A percentile compares a stretch with the other conserved stretches of the same genome.
Evolutionary conservation across 1,140 invertebrate genomes (phyloP).

Genomic region (Aphelinus certus): DNA sequence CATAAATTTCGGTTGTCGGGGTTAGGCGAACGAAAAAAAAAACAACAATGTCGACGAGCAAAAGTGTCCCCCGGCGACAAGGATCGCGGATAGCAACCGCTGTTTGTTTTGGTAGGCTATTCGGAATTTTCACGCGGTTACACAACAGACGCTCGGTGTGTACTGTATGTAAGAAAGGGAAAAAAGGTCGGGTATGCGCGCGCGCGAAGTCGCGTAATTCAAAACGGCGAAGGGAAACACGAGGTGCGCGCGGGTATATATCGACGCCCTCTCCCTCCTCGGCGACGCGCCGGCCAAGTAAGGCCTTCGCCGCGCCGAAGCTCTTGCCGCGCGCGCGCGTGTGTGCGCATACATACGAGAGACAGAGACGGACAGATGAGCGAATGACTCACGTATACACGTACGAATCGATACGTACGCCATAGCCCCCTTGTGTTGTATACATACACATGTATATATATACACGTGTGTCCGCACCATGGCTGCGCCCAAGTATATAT

Average conservation of each 20-base stretch:
- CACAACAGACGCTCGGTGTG: too few species aligned
- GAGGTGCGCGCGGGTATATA: conserved; percentile 13
- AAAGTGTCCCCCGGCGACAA: too few species aligned
- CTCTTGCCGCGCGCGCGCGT: conserved; percentile 7
- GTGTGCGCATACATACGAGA: conserved; percentile 18
- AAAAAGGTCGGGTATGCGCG: not conserved
- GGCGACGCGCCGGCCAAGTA: conserved; percentile 7
- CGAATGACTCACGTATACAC: conserved; percentile 2
- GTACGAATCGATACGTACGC: conserved; percentile 50
- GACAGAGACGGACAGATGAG: conserved; percentile 37
- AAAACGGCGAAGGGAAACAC: conserved; percentile 8
- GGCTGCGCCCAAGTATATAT: conserved; percentile 2
- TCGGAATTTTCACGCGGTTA: too few species aligned
- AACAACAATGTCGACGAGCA: too few species aligned
- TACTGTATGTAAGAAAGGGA: too few species aligned
- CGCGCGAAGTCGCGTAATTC: not conserved
- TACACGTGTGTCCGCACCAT: not conserved
- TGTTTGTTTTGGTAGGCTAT: too few species aligned
- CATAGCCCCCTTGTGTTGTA: not conserved
- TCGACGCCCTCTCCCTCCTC: conserved; percentile 3
- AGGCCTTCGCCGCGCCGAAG: conserved; percentile 6
- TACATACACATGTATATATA: not conserved
- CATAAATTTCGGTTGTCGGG: too few species aligned
- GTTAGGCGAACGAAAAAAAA: too few species aligned
- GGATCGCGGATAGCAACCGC: too few species aligned